Base-by-base conservation (phyloP, 2,797 vertebrate genomes). In the Tokudaia tokunoshimensis region DNA sequence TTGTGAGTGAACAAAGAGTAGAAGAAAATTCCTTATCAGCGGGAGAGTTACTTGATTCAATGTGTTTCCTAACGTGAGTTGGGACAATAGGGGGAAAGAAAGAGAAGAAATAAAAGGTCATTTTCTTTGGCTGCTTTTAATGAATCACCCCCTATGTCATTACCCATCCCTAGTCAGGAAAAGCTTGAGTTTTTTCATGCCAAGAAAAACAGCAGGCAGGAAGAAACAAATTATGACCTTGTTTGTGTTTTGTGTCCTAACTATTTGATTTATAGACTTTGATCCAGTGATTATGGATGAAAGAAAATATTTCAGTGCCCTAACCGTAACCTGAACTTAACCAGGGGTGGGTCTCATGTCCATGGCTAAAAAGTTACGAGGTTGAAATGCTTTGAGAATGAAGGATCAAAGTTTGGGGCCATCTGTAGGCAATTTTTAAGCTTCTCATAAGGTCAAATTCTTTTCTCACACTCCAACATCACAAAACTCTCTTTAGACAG, bases 291-390 rank as follows among this genome's bases (percentile, higher is more conserved):
- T 98, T 98, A 93, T 83, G 93, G 98, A 98, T 97, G 95, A 98
- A 98, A 98, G 98, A 97, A 98, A 98, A 98, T 98, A 98, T 98
- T 97, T 95, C 98, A 95, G 97, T 97, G 97, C 96, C 96, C 94
- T 79, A 95, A 97, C 97, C 76, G 95, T 95, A 97, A 96, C 96
- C 79, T 87, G 92, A 97, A 97, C 95, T 13, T 96, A 87, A 93
- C 95, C 47, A 1, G 74, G 97, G 70, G 41, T 89, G 87, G 1
- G 96, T 96, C 98, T 97, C 81, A 61, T 83, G 94, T 92, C 90
- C 96, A 76, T 11, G 55, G 52, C 65, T 97, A 89, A 57, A 91
- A 75, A 95, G 61, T 96, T 72, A 97, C 2, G 11, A 91, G 94
- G 75, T 91, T 94, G 94, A 95, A 95, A 97, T 37, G 78, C 84